phyloP scores from a whole-genome alignment of 2,888 invertebrate species.

The Chymomyza amoena region DNA sequence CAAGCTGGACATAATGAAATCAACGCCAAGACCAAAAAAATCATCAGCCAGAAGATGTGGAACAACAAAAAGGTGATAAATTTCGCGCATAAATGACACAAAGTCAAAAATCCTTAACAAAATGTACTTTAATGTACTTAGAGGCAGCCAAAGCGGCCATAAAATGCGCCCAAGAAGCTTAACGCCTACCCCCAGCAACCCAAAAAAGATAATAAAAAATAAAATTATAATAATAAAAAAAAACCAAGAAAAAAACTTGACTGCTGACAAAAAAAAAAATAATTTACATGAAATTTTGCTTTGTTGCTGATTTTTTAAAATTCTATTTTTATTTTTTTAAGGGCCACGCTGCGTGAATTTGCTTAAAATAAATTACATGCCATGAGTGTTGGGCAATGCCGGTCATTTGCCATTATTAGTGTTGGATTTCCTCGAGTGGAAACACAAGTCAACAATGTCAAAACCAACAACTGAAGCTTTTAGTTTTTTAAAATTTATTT shows the following conservation, averaged over 20 bases:
- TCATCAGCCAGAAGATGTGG: constrained; percentile 24
- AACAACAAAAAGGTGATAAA: constrained; percentile 55
- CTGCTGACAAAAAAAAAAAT: constrained; percentile 31
- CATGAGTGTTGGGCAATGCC: constrained; percentile 11
- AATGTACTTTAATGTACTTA: constrained; percentile 53
- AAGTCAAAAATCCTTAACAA: constrained; percentile 53
- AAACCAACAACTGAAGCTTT: constrained; percentile 1
- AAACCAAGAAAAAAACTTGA: constrained; percentile 30
- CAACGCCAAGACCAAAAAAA: not conserved
- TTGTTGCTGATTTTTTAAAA: constrained; percentile 15
- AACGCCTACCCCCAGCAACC: constrained; percentile 15
- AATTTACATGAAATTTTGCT: constrained; percentile 61
- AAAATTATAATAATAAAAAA: constrained; percentile 46
- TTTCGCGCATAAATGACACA: constrained; percentile 58
- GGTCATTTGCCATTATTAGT: constrained; percentile 49
- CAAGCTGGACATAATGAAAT: not conserved
- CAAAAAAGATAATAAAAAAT: constrained; percentile 45
- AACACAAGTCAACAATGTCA: constrained; percentile 20
- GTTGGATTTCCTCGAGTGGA: constrained; percentile 41
- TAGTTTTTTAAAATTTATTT: not conserved
- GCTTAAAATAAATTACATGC: constrained; percentile 43
- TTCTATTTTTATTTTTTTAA: constrained; percentile 6
- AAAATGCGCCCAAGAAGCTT: constrained; percentile 7
- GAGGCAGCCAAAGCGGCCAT: constrained; percentile 8
- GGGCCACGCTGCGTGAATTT: constrained; percentile 7